phyloP scores from a whole-genome alignment of 2,797 vertebrate species.

The Acridotheres tristis region DNA sequence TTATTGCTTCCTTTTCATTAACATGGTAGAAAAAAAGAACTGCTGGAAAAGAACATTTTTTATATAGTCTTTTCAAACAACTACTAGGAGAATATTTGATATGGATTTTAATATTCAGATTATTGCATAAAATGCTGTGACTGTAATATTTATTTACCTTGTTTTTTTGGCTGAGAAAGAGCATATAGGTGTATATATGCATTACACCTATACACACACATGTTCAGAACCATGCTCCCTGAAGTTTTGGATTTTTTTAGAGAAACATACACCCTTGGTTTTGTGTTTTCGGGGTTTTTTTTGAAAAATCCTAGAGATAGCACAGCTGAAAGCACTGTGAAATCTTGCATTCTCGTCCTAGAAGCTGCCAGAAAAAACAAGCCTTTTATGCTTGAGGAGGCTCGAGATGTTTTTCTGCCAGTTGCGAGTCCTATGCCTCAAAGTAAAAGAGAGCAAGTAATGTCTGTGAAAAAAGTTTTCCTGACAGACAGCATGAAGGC shows the following conservation, averaged over 20 bases:
- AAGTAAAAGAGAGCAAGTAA: slow-evolving; percentile 32
- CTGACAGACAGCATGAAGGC: background rate
- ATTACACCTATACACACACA: background rate
- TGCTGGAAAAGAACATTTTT: background rate
- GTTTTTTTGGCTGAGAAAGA: background rate
- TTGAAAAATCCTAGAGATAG: slow-evolving; percentile 40
- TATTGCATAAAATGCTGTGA: background rate
- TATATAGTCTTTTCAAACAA: background rate
- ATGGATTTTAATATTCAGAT: background rate
- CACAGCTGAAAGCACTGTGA: slow-evolving; percentile 15
- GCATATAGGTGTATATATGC: background rate
- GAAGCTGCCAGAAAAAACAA: slow-evolving; percentile 60
- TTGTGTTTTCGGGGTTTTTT: background rate
- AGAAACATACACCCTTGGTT: background rate
- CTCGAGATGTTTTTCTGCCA: slow-evolving; percentile 42
- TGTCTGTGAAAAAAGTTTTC: slow-evolving; percentile 30
- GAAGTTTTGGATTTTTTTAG: background rate
- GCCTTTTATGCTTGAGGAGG: slow-evolving; percentile 34
- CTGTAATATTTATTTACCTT: background rate
- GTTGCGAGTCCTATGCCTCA: slow-evolving; percentile 8
- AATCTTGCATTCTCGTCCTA: slow-evolving; percentile 11
- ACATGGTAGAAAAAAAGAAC: background rate
- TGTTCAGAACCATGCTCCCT: background rate
- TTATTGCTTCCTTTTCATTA: background rate
- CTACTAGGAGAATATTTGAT: background rate